phyloP scores from a whole-genome alignment of 2,888 invertebrate genomes.

The Amitus sp. region DNA sequence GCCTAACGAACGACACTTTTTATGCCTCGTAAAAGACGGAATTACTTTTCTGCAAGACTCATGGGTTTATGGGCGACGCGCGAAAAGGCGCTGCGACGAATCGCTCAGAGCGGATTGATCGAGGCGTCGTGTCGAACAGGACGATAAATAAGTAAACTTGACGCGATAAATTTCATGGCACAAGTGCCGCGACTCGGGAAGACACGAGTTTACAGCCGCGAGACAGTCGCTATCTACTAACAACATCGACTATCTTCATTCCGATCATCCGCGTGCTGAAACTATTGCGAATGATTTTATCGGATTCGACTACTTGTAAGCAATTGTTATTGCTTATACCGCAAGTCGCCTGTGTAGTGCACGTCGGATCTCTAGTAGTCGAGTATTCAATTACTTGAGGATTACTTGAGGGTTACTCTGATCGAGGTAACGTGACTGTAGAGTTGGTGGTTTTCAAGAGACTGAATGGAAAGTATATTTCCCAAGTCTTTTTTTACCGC shows the following conservation, averaged over 20 bases:
- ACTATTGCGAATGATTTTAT: conserved; percentile 29
- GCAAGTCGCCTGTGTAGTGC: not conserved
- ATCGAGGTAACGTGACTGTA: no score
- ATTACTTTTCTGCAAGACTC: conserved; percentile 30
- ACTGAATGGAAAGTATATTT: no score
- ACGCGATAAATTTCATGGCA: conserved; percentile 21
- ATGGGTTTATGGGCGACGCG: conserved; percentile 33
- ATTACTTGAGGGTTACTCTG: no score
- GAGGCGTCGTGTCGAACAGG: conserved; percentile 16
- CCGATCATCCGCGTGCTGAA: conserved; percentile 1
- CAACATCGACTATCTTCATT: conserved; percentile 18
- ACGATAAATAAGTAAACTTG: conserved; percentile 22
- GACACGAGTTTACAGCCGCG: conserved; percentile 14
- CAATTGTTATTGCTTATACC: conserved; percentile 27
- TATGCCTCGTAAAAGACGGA: conserved; percentile 31
- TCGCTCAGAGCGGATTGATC: conserved; percentile 23
- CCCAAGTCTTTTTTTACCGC: no score
- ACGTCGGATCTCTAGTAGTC: no score
- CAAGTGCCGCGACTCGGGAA: conserved; percentile 18
- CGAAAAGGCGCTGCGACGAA: conserved; percentile 16
- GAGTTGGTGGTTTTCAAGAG: no score
- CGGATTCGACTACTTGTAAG: conserved; percentile 34
- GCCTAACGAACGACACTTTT: conserved; percentile 26
- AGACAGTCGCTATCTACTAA: conserved; percentile 19
- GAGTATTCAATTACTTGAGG: no score